Base-by-base conservation (phyloP, 2,113 vertebrate genomes). In the Cyprinodon tularosa region DNA sequence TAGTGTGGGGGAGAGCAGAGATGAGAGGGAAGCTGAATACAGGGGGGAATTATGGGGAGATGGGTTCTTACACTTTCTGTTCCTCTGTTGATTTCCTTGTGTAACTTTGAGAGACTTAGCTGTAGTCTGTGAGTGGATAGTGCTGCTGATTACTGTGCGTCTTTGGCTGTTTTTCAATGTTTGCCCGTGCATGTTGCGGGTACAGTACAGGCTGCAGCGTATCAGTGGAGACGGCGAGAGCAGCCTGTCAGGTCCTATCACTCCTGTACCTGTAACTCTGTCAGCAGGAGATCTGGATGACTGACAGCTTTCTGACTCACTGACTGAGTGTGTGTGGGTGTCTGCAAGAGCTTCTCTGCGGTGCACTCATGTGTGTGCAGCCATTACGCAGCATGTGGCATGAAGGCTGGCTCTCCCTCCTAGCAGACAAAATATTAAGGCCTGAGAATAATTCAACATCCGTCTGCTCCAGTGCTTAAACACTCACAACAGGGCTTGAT, bases 401-500 rank as follows among this genome's bases (percentile, higher is more conserved):
- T n/a, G 65, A 48, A 83, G 77, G 69, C 65, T 12, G 64, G 47
- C 36, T 86, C 6, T 81, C 20, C 50, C 57, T 82, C 68, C 66
- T 80, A 62, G 79, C 68, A 72, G 81, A 87, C 80, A 80, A 84
- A 88, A 81, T 84, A 84, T 84, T 62, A 83, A 79, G 72, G 86
- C 81, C 78, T n/a, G 22, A 71, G 68, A 88, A 89, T 86, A 86
- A 90, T 90, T 88, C 77, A 86, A 78, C 82, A 62, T 75, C 68
- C 20, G 59, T 80, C 85, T 84, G 67, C 77, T 76, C 68, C 64
- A 15, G n/a, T 81, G 76, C 84, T 90, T 91, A 93, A 92, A 92
- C 86, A 88, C 74, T 90, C 90, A 76, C 92, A 92, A 89, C 86
- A 85, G 92, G 88, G 76, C 81, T 88, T 90, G 90, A 93, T 92